phyloP scores from a whole-genome alignment of 2,888 invertebrate species.

The Lingula anatina region DNA sequence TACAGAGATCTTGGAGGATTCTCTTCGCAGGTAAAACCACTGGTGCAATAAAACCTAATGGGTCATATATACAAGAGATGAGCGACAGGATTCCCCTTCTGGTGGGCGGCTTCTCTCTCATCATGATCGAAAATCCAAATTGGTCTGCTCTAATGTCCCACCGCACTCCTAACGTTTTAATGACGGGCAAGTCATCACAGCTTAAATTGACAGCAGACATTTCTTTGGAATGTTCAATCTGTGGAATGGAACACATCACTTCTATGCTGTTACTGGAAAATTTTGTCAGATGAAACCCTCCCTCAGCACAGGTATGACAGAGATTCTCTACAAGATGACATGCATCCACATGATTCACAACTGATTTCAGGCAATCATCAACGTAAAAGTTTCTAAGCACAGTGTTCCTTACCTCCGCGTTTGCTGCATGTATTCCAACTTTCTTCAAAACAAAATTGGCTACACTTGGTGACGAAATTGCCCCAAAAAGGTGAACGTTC shows the following conservation, averaged over 20 bases:
- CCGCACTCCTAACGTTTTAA: constrained; percentile 2
- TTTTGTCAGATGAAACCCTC: constrained; percentile 7
- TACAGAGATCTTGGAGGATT: background rate
- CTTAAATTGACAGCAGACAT: constrained; percentile 1
- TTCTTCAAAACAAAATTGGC: constrained; percentile 3
- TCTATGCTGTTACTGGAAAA: constrained; percentile 1
- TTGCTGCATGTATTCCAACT: background rate
- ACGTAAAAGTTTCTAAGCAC: constrained; percentile 9
- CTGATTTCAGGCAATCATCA: constrained; percentile 8
- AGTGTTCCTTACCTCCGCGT: constrained; percentile 4
- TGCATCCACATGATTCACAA: constrained; percentile 2
- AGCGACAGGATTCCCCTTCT: constrained; percentile 1
- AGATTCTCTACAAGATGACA: constrained; percentile 6
- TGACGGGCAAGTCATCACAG: constrained; percentile 2
- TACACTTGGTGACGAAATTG: constrained; percentile 10
- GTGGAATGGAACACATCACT: constrained; percentile 6
- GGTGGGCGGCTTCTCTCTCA: constrained; percentile 2
- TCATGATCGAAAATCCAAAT: background rate
- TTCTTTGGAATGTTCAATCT: constrained; percentile 1
- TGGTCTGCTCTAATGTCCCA: constrained; percentile 2
- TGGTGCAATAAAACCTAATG: constrained; percentile 5
- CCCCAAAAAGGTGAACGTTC: constrained; percentile 12
- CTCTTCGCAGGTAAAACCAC: constrained; percentile 1
- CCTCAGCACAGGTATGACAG: background rate
- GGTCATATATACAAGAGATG: constrained; percentile 7